Evolutionary conservation across 2,797 vertebrate genomes (phyloP).

Genomic region (Hemibagrus guttatus): DNA sequence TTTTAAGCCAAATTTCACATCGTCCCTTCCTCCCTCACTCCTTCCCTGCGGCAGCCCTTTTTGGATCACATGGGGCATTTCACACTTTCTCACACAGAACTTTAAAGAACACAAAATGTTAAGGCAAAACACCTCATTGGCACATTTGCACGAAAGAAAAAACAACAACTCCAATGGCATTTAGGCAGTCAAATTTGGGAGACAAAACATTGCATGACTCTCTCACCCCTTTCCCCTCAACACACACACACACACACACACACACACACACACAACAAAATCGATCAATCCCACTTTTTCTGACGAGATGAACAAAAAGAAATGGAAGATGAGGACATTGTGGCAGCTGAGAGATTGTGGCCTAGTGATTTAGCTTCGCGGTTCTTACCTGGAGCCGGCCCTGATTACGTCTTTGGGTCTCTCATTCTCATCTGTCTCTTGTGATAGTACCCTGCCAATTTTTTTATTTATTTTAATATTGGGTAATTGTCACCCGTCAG

Average conservation of each 20-base stretch:
- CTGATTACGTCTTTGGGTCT: slow-evolving; percentile 84
- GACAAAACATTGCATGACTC: slow-evolving; percentile 51
- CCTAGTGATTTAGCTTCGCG: slow-evolving; percentile 65
- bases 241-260: neutral
- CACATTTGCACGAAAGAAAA: slow-evolving; percentile 30
- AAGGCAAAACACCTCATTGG: neutral
- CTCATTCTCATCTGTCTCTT: slow-evolving; percentile 83
- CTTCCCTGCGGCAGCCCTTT: neutral
- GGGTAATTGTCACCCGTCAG: slow-evolving; percentile 58
- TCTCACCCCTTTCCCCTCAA: slow-evolving; percentile 9
- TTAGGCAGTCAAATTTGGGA: slow-evolving; percentile 68
- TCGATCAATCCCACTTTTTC: slow-evolving; percentile 38
- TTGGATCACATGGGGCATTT: neutral
- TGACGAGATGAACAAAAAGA: slow-evolving; percentile 68
- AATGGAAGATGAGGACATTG: slow-evolving; percentile 68
- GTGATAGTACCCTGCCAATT: slow-evolving; percentile 84
- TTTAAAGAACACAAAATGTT: slow-evolving; percentile 18
- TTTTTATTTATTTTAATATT: slow-evolving; percentile 70
- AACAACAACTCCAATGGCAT: slow-evolving; percentile 54
- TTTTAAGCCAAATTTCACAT: slow-evolving; percentile 31
- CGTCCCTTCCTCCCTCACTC: neutral
- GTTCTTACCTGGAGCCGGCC: slow-evolving; percentile 82
- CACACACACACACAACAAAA: neutral
- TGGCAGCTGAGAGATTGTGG: slow-evolving; percentile 70
- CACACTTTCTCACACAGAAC: slow-evolving; percentile 38